These are phyloP conservation scores for Theretra japonica DNA, from an alignment of 2,888 invertebrate species.

Conservation along the genomic window DNA sequence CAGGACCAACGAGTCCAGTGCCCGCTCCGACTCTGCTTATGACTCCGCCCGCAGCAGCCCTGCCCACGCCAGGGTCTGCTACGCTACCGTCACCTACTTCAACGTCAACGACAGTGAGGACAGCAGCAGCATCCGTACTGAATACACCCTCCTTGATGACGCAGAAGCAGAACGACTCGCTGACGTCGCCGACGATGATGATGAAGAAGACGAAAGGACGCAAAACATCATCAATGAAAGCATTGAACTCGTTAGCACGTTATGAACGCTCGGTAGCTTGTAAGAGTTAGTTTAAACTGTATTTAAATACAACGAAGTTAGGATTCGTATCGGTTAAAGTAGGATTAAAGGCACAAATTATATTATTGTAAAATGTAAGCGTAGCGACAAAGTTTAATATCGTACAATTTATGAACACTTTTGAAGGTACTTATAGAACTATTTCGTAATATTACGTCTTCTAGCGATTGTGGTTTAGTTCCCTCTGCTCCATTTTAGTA, in stretches of 20 bases:
- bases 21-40: constrained; percentile 75
- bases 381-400: constrained; percentile 12
- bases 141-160: constrained; percentile 76
- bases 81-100: constrained; percentile 77
- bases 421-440: background rate
- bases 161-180: constrained; percentile 55
- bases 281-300: constrained; percentile 22
- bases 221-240: constrained; percentile 80
- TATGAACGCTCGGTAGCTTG: constrained; percentile 56
- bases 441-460: constrained; percentile 9
- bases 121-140: constrained; percentile 76
- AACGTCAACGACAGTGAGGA: constrained; percentile 78
- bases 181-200: constrained; percentile 54
- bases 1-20: constrained; percentile 59
- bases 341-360: constrained; percentile 5
- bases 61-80: constrained; percentile 63
- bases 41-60: constrained; percentile 75
- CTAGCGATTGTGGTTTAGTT: background rate
- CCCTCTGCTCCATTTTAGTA: background rate
- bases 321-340: background rate
- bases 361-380: background rate
- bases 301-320: constrained; percentile 4
- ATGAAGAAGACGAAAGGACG: constrained; percentile 63
- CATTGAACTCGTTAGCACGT: constrained; percentile 74
- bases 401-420: constrained; percentile 24